Evolutionary conservation across 2,888 invertebrate genomes (phyloP).

Genomic region (Heliconius ismenius): DNA sequence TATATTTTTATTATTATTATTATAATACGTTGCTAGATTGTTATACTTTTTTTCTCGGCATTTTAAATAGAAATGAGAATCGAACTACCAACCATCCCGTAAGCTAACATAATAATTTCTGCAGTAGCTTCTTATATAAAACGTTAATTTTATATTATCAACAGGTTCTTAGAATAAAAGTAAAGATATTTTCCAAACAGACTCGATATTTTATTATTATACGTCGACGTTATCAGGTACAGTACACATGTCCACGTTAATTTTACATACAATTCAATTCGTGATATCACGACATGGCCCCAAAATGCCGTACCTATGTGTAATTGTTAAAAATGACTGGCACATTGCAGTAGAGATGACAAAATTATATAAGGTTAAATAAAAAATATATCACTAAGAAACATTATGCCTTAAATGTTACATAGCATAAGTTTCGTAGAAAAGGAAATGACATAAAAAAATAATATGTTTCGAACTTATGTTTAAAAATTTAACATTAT

Average conservation of each 20-base stretch:
- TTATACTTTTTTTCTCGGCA: too few relatives aligned
- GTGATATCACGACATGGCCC: constrained; percentile 15
- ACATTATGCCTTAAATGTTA: not conserved
- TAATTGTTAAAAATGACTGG: constrained; percentile 14
- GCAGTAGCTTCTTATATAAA: too few relatives aligned
- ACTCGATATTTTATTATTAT: constrained; percentile 35
- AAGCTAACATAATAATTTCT: not conserved
- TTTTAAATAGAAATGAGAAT: too few relatives aligned
- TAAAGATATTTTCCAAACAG: constrained; percentile 30
- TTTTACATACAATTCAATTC: constrained; percentile 29
- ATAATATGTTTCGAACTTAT: not conserved
- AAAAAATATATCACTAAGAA: not conserved
- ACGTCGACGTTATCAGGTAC: constrained; percentile 35
- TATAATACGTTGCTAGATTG: too few relatives aligned
- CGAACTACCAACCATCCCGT: too few relatives aligned
- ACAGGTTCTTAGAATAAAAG: not conserved
- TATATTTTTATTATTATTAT: too few relatives aligned
- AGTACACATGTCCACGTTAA: constrained; percentile 29
- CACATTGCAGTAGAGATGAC: constrained; percentile 9
- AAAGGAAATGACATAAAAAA: not conserved
- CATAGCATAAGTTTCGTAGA: not conserved
- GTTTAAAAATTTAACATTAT: constrained; percentile 2
- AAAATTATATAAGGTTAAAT: not conserved
- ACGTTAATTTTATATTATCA: too few relatives aligned
- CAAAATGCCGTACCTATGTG: constrained; percentile 7